These are phyloP conservation scores for Andricus curvator DNA, from an alignment of 2,888 invertebrate species.

Conservation along the genomic window DNA sequence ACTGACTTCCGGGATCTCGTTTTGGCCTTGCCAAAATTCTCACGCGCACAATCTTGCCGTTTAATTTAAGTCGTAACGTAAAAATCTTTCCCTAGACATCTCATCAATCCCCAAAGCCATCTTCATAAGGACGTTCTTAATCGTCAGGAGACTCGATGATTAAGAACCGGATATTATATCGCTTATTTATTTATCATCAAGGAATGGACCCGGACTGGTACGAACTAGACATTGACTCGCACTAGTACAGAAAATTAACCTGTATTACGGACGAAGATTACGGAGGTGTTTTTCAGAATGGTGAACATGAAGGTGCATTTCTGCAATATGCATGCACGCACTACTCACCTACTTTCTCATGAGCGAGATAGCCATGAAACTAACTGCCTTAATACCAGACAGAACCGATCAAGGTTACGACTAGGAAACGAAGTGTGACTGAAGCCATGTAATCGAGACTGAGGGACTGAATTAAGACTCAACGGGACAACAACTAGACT, in stretches of 20 bases:
- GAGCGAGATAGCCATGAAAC: constrained; percentile 17
- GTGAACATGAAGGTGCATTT: constrained; percentile 19
- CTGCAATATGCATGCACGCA: constrained; percentile 47
- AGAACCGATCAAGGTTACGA: constrained; percentile 52
- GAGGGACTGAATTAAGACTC: constrained; percentile 43
- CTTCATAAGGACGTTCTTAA: constrained; percentile 37
- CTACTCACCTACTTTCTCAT: constrained; percentile 58
- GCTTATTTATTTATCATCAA: constrained; percentile 36
- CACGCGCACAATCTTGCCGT: constrained; percentile 55
- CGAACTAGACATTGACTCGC: constrained; percentile 16
- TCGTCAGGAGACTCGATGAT: constrained; percentile 17
- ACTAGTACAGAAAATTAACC: constrained; percentile 44
- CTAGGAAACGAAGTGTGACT: constrained; percentile 43
- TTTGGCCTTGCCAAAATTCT: constrained; percentile 40
- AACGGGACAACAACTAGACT: constrained; percentile 51
- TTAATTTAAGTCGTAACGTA: constrained; percentile 58
- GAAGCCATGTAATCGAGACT: constrained; percentile 18
- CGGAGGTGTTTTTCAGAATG: constrained; percentile 18
- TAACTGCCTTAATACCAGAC: constrained; percentile 45
- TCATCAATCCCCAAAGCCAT: constrained; percentile 23
- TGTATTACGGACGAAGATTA: constrained; percentile 51
- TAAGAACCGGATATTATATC: constrained; percentile 11
- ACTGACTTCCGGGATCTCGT: constrained; percentile 45
- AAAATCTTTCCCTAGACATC: constrained; percentile 47
- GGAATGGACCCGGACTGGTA: constrained; percentile 31